Percentiles rank a stretch among this genome's conserved stretches.
Evolutionary conservation across 2,888 invertebrate genomes (phyloP).

Genomic region (Eulithis testata): DNA sequence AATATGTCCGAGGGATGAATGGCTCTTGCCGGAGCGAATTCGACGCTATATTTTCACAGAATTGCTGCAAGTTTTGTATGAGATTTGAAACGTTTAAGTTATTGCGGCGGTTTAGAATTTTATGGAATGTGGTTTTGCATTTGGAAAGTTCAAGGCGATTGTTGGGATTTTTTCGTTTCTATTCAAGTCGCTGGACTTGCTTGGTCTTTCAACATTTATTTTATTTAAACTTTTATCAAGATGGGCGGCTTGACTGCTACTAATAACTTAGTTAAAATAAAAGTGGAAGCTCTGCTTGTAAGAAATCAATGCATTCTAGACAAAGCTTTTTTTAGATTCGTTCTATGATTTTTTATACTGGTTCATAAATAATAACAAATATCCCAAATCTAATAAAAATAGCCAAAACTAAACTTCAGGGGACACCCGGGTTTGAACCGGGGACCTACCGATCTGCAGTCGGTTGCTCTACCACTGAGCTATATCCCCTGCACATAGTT

Average conservation of each 20-base stretch:
- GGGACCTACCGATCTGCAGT: conserved; percentile 74
- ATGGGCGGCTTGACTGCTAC: too few relatives aligned
- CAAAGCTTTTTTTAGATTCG: too few relatives aligned
- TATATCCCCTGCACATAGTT: conserved; percentile 47
- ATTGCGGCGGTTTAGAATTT: conserved; percentile 11
- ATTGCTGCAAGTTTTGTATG: conserved; percentile 24
- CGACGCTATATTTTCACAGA: conserved; percentile 23
- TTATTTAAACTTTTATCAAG: too few relatives aligned
- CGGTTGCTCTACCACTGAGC: conserved; percentile 70
- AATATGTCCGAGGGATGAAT: conserved; percentile 31
- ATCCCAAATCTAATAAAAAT: too few relatives aligned
- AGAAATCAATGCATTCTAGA: too few relatives aligned
- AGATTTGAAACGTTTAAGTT: conserved; percentile 23
- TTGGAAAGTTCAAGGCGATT: conserved; percentile 6
- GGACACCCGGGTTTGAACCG: conserved; percentile 71
- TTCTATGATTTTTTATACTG: too few relatives aligned
- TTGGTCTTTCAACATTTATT: too few relatives aligned
- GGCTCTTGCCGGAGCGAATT: conserved; percentile 19
- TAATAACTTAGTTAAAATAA: too few relatives aligned
- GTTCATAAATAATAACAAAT: too few relatives aligned
- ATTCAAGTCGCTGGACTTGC: neutral
- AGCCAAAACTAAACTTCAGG: conserved; percentile 38
- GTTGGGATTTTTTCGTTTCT: neutral
- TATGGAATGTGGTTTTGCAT: conserved; percentile 20
- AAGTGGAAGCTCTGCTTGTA: too few relatives aligned